Evolutionary conservation across 2,888 invertebrate species (phyloP), one percentile per base, ranked within the genome.

Genomic region (Xestoiulus laeticollis): DNA sequence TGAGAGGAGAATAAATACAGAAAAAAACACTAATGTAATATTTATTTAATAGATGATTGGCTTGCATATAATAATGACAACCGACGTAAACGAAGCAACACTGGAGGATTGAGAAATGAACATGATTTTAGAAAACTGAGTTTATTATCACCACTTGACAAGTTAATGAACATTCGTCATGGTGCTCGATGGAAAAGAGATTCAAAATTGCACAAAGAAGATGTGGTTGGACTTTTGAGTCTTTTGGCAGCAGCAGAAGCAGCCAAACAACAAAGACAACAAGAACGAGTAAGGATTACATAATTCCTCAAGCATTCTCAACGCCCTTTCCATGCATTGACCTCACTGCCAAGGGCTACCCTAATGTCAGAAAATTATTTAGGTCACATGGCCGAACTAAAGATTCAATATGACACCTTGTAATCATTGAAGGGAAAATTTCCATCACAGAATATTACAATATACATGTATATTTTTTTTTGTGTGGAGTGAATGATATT

Each of bases 121-220:
- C 85, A 43, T 26, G 85, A 87, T 30, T 85, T 87, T 43, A 48
- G 85, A 8, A 87, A 85, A 68, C 26, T 85, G 30, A 87, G 87
- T 85, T 43, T 87, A 16, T n/a, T 32, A 59, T 59, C 87, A 10
- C 84, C 87, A 10, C 44, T 84, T 0, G 85, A 87, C 48, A 85
- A 87, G 38, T 68, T 87, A 32, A 87, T 87, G 87, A 87, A 87
- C 59, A 44, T 85, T 30, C 85, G 85, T 22, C 44, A 84, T 38
- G 85, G 87, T 12, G 48, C 87, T 85, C 85, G 87, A 32, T 85
- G 85, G 87, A 87, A 87, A 78, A 33, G 87, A 85, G 87, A 87
- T 26, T 43, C 83, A 19, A 48, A 48, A 33, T 16, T 85, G n/a
- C 32, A 44, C 59, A 48, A 85, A 33, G 87, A 85, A 30, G 87